Evolutionary conservation across 2,888 invertebrate genomes (phyloP).

Genomic region (Allygus modestus): DNA sequence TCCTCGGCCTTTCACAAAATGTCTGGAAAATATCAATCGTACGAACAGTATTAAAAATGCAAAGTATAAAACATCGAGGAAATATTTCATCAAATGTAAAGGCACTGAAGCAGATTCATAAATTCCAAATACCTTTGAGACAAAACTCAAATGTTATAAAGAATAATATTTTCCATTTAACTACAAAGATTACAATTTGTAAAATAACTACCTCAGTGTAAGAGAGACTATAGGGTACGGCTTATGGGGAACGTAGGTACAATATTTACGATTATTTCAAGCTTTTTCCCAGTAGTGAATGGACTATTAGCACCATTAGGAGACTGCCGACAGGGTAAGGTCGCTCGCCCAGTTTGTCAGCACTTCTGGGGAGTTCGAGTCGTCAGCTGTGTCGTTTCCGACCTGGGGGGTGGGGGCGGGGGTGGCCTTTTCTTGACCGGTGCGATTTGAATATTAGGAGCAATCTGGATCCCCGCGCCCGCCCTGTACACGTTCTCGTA

Average conservation of each 20-base stretch:
- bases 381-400: constrained; percentile 91
- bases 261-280: constrained; percentile 14
- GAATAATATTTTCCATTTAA: background rate
- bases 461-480: background rate
- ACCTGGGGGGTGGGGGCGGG: constrained; percentile 94
- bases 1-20: background rate
- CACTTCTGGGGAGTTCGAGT: constrained; percentile 71
- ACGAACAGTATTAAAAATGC: constrained; percentile 9
- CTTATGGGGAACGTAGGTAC: background rate
- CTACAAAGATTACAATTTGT: constrained; percentile 4
- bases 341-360: constrained; percentile 47
- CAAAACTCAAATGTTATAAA: background rate
- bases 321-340: background rate
- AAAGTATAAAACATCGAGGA: constrained; percentile 10
- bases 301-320: constrained; percentile 48
- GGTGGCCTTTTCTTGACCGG: constrained; percentile 85
- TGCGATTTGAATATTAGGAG: constrained; percentile 46
- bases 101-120: constrained; percentile 38
- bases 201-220: background rate
- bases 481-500: constrained; percentile 84
- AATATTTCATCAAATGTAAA: constrained; percentile 28
- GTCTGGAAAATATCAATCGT: background rate
- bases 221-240: background rate
- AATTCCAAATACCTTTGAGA: background rate
- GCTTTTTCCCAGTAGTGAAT: constrained; percentile 34